phyloP scores from a whole-genome alignment of 2,888 invertebrate species.

The Drosophila leonis region DNA sequence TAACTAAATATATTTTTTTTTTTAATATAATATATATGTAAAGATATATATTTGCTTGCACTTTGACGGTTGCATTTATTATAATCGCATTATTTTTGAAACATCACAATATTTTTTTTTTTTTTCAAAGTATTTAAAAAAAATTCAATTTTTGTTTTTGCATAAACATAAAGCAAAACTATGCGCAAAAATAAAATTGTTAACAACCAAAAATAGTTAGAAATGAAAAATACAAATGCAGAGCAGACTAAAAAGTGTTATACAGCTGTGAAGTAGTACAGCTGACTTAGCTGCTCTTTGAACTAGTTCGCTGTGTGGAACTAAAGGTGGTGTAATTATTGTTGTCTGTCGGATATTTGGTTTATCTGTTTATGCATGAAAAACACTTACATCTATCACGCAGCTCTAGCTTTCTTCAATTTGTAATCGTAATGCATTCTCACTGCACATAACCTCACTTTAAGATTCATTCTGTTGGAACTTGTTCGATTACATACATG shows the following conservation, averaged over 20 bases:
- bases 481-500: not conserved
- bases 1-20: conserved; percentile 72
- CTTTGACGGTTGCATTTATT: conserved; percentile 68
- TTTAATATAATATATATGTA: conserved; percentile 3
- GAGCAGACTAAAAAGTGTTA: conserved; percentile 26
- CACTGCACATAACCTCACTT: not conserved
- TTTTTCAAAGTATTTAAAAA: conserved; percentile 33
- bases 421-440: not conserved
- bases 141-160: conserved; percentile 25
- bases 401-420: not conserved
- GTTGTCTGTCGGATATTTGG: not conserved
- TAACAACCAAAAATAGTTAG: conserved; percentile 12
- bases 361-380: conserved; percentile 63
- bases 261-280: conserved; percentile 1
- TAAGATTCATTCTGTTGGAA: not conserved
- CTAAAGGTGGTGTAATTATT: conserved; percentile 9
- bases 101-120: conserved; percentile 60
- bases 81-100: conserved; percentile 47
- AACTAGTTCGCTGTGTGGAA: conserved; percentile 14
- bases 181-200: conserved; percentile 45
- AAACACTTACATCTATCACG: conserved; percentile 57
- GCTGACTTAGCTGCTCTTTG: not conserved
- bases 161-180: conserved; percentile 66
- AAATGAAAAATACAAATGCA: not conserved
- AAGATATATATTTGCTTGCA: conserved; percentile 72